Base-by-base conservation (phyloP, 2,113 vertebrate species). In the Mastomys coucha region DNA sequence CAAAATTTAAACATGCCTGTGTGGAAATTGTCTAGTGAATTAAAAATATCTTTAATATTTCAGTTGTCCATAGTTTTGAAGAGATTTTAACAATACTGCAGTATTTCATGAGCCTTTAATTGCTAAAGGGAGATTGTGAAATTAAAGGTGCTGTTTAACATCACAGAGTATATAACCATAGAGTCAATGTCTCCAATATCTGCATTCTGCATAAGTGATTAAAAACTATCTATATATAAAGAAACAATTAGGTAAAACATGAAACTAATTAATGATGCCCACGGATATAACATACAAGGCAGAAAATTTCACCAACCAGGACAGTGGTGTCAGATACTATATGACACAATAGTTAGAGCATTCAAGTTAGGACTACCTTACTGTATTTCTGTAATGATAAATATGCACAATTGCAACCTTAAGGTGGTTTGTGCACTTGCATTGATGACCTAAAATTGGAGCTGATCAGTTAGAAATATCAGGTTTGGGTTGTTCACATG, bases 41-140 rank as follows among this genome's bases (percentile, higher is more conserved):
- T 81, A 36, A 76, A 72, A 90, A 70, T 63, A 2, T 16, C 19
- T 82, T 76, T 80, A 90, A 87, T 69, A 87, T 76, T 86, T 96
- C 22, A 70, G 17, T 69, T n/a, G 8, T 39, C 36, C 28, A 19
- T n/a, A 7, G 51, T 60, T 81, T 42, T 67, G 75, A 88, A 45
- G 33, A 51, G 4, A 86, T 67, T 65, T 13, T 45, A 85, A 65
- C 82, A 45, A 85, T 49, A 4, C 26, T 22, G 26, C 7, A 0
- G 12, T 70, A 28, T 75, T 89, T 73, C 33, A 10, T 70, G 45
- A 51, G 12, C 20, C 65, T 69, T 22, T 42, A 10, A 72, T 56
- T 12, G 69, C 33, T 77, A 81, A 36, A 80, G 14, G 9, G 24
- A 39, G 33, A 53, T 19, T n/a, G 12, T 22, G 6, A 84, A 67